Base-by-base conservation (phyloP, 2,888 invertebrate genomes). In the Drosophila nr. medialis region DNA sequence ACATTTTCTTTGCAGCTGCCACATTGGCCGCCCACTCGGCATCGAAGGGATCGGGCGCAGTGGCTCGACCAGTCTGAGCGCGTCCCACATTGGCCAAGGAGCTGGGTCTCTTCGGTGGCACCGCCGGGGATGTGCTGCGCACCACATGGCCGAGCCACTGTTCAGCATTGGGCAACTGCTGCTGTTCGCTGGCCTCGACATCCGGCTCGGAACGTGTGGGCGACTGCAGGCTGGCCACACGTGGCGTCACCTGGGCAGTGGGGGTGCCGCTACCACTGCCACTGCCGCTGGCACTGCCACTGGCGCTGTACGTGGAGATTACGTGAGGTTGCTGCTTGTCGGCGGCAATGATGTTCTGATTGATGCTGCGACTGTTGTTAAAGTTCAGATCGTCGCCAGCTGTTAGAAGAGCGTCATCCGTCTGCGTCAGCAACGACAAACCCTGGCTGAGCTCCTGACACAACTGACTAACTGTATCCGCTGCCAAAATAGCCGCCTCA, bases 81-180 rank as follows among this genome's bases (percentile, higher is more conserved):
- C 95, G 93, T 8, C 94, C 94, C 36, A 95, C 93, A 32, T 94
- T 94, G 56, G 93, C 93, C 61, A 95, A 62, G 21, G 87, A 86
- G 55, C 82, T 93, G 48, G 94, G 94, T 21, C 95, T 93, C 85
- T 95, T 93, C 84, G 94, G 91, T 4, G 76, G 74, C 84, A 95
- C 94, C 7, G 94, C 91, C 62, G 93, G 93, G 62, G 94, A 95
- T 86, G 94, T 94, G 75, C 94, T 94, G 77, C 94, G 94, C 18
- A 95, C 95, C 8, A 95, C 95, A 83, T 96, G 95, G 11, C 96
- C 96, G 78, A 97, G 93, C 97, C 97, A 97, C 86, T 97, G 97
- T 85, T 97, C 97, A 0, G 97, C 96, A 92, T 96, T 96, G 32
- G 97, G 97, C 91, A 96, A 94, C 70, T 94, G 55, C 29, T 29